Evolutionary conservation across 2,113 vertebrate genomes (phyloP).

Genomic region (Calyptommatus sinebrachiatus): DNA sequence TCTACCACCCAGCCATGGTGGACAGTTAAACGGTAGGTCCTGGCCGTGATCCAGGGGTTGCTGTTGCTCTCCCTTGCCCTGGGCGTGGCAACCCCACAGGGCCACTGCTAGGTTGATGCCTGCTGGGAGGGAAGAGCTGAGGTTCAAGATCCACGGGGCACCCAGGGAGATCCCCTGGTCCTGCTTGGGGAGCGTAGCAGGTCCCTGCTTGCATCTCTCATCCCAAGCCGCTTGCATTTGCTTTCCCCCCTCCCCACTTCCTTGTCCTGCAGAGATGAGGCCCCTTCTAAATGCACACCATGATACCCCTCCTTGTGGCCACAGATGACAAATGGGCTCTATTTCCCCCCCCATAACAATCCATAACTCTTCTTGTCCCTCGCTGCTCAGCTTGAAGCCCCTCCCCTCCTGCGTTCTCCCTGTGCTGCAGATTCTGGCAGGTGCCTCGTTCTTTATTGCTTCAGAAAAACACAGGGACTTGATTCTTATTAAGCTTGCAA

Average conservation of each 20-base stretch:
- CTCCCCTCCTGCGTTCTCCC: conserved; percentile 27
- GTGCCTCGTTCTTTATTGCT: conserved; percentile 65
- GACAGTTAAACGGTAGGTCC: too few species aligned
- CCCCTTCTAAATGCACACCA: conserved; percentile 45
- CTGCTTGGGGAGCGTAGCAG: neutral
- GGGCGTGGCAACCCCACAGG: too few species aligned
- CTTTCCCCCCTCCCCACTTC: neutral
- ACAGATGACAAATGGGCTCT: conserved; percentile 39
- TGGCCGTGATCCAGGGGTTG: too few species aligned
- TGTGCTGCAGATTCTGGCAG: conserved; percentile 47
- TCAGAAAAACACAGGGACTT: conserved; percentile 61
- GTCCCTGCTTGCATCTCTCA: neutral
- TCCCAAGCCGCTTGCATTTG: neutral
- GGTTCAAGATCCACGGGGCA: too few species aligned
- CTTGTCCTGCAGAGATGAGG: neutral
- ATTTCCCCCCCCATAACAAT: conserved; percentile 43
- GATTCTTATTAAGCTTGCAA: conserved; percentile 66
- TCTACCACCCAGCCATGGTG: too few species aligned
- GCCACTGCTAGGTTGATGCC: too few species aligned
- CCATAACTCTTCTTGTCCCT: conserved; percentile 26
- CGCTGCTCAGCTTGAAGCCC: neutral
- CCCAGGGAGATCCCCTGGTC: neutral
- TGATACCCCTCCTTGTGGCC: conserved; percentile 28
- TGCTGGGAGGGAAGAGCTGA: neutral
- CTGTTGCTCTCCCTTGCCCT: too few species aligned